Evolutionary conservation across 2,888 invertebrate genomes (phyloP), one percentile per base, ranked within the genome.

Genomic region (Girardia tigrina): DNA sequence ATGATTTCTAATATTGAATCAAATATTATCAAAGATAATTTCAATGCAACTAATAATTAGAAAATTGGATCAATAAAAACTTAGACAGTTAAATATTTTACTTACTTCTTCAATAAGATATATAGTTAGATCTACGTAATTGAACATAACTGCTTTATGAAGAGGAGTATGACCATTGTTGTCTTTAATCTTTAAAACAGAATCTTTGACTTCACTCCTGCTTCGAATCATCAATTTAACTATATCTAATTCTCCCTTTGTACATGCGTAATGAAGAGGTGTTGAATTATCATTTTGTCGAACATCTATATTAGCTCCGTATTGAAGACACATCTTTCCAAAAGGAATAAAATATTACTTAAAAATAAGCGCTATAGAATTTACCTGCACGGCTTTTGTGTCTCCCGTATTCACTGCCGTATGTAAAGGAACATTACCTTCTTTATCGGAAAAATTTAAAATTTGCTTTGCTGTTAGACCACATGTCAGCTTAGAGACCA

Each of bases 71-170:
- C n/a, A n/a, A n/a, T n/a, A n/a, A n/a, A n/a, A n/a, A n/a, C n/a
- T n/a, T n/a, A n/a, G n/a, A n/a, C n/a, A n/a, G n/a, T n/a, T n/a
- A n/a, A n/a, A n/a, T n/a, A n/a, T n/a, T n/a, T n/a, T n/a, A n/a
- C 74, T 42, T 79, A 87, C 88, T 83, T 87, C 83, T 42, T 83
- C 81, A 16, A 88, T 82, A 0, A 89, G 83, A 80, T 85, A 89
- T 77, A 87, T 86, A 0, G 88, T 88, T n/a, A 92, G 90, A 76
- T 90, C 89, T 0, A 89, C 89, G 82, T 92, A 91, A 82, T 93
- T 91, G 79, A 92, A 92, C 90, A 92, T 90, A 0, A 92, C 90
- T 0, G 92, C 92, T 81, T 91, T 91, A 82, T 92, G 92, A 0
- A 93, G 85, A 0, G 92, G 92, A 0, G 91, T 92, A 91, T 92